Evolutionary conservation across 2,797 vertebrate species (phyloP).

Genomic region (Aplochiton taeniatus): DNA sequence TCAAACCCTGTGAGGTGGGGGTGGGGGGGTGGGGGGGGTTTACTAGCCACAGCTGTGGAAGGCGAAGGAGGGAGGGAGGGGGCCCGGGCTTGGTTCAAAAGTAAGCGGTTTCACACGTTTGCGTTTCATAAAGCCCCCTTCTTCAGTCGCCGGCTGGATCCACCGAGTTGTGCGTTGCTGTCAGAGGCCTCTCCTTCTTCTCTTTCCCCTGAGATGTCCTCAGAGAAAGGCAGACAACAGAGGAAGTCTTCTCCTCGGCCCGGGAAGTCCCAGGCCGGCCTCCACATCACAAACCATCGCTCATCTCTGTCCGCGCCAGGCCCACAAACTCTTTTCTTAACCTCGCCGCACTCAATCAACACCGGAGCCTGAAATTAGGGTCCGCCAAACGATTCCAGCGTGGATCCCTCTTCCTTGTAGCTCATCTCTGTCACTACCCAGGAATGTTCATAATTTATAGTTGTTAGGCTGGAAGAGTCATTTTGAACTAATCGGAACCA

Average conservation of each 20-base stretch:
- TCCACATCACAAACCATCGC: conserved; percentile 48
- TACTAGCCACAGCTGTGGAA: conserved; percentile 60
- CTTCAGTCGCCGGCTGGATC: conserved; percentile 63
- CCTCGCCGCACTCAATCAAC: conserved; percentile 69
- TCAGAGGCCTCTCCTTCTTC: conserved; percentile 20
- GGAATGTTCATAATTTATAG: conserved; percentile 76
- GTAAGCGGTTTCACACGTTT: conserved; percentile 69
- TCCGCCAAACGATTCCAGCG: conserved; percentile 61
- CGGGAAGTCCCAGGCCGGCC: conserved; percentile 38
- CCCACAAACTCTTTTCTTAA: conserved; percentile 47
- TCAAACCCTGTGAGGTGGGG: conserved; percentile 48
- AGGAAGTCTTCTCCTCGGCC: conserved; percentile 51
- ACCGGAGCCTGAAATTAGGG: conserved; percentile 62
- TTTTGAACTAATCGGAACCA: conserved; percentile 75
- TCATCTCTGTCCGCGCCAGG: conserved; percentile 44
- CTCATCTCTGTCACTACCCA: conserved; percentile 68
- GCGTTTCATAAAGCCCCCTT: conserved; percentile 64
- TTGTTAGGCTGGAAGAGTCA: conserved; percentile 68
- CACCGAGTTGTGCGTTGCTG: conserved; percentile 46
- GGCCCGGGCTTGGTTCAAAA: conserved; percentile 46
- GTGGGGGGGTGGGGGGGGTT: conserved; percentile 20
- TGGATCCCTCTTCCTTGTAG: conserved; percentile 54
- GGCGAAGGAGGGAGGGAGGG: conserved; percentile 28
- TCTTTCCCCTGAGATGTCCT: conserved; percentile 35
- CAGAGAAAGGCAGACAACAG: conserved; percentile 51